A percentile compares a stretch with the other conserved stretches of the same genome.
These are phyloP conservation scores for Drosophila tsacasi DNA, from an alignment of 1,140 invertebrate genomes.

Conservation along the genomic window DNA sequence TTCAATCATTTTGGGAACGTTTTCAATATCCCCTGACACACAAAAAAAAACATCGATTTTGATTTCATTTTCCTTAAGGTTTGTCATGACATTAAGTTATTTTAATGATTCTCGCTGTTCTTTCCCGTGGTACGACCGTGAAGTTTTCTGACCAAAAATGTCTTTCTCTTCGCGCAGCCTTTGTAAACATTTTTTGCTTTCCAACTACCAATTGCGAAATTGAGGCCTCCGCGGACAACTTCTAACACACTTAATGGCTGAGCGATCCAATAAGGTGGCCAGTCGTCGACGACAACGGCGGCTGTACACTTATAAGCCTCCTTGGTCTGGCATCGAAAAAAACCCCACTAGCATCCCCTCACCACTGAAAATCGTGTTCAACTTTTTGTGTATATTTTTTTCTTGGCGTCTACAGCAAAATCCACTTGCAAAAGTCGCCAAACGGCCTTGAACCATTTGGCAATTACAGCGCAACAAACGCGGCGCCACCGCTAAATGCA, in stretches of 20 bases:
- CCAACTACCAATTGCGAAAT: background rate
- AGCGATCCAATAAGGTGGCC: conserved; percentile 25
- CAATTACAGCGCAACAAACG: conserved; percentile 47
- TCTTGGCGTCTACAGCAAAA: conserved; percentile 39
- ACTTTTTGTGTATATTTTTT: conserved; percentile 4
- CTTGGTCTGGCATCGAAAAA: conserved; percentile 26
- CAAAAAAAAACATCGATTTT: no score
- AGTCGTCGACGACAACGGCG: background rate
- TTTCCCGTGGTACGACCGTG: no score
- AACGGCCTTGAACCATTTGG: conserved; percentile 52
- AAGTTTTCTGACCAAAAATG: no score
- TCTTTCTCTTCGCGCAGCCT: no score
- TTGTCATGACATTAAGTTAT: no score
- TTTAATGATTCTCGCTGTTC: no score
- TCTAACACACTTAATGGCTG: conserved; percentile 25
- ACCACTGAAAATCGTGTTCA: background rate
- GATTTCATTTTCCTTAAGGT: no score
- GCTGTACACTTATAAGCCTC: conserved; percentile 18
- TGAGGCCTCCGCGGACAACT: background rate
- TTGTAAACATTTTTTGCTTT: background rate
- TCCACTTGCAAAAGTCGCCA: conserved; percentile 37
- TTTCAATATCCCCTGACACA: no score
- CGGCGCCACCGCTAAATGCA: conserved; percentile 46
- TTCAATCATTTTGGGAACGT: no score
- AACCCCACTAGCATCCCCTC: background rate